These are phyloP conservation scores for Anoplius nigerrimus DNA, from an alignment of 2,888 invertebrate species.

Conservation along the genomic window DNA sequence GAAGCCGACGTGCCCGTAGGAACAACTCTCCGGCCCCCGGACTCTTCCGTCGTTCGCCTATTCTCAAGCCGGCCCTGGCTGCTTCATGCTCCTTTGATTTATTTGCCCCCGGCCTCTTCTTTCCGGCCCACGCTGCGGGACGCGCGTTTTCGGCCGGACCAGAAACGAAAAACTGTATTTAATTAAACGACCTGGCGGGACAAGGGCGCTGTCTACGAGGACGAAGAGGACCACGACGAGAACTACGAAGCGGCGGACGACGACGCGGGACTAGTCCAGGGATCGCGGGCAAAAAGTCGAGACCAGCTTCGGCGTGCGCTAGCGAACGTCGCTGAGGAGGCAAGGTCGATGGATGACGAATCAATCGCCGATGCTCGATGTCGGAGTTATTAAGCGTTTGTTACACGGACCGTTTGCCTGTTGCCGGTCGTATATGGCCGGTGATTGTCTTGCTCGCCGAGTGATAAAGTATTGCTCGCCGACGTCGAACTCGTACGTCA, in stretches of 20 bases:
- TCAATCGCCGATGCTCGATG: slow-evolving; percentile 49
- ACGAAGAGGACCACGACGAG: slow-evolving; percentile 36
- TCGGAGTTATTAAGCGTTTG: neutral
- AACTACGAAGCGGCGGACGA: slow-evolving; percentile 45
- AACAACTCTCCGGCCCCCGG: slow-evolving; percentile 33
- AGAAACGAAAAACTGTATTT: slow-evolving; percentile 67
- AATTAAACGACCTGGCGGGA: slow-evolving; percentile 62
- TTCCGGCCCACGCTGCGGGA: slow-evolving; percentile 19
- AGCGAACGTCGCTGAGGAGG: slow-evolving; percentile 29
- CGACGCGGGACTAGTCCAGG: slow-evolving; percentile 57
- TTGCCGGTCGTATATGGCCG: no score
- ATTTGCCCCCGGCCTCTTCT: slow-evolving; percentile 32
- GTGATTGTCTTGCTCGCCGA: no score
- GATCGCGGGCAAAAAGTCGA: slow-evolving; percentile 64
- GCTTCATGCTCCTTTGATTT: slow-evolving; percentile 45
- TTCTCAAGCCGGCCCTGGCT: slow-evolving; percentile 7
- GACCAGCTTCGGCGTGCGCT: slow-evolving; percentile 23
- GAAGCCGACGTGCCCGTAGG: slow-evolving; percentile 65
- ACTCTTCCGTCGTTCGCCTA: slow-evolving; percentile 19
- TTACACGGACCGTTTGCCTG: neutral
- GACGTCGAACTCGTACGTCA: no score
- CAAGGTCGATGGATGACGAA: slow-evolving; percentile 57
- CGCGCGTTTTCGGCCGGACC: slow-evolving; percentile 43
- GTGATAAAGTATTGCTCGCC: no score
- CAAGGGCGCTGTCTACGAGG: slow-evolving; percentile 15